Conservation (phyloP, 2,797 vertebrate genomes). For the Acanthurus lineatus region DNA sequence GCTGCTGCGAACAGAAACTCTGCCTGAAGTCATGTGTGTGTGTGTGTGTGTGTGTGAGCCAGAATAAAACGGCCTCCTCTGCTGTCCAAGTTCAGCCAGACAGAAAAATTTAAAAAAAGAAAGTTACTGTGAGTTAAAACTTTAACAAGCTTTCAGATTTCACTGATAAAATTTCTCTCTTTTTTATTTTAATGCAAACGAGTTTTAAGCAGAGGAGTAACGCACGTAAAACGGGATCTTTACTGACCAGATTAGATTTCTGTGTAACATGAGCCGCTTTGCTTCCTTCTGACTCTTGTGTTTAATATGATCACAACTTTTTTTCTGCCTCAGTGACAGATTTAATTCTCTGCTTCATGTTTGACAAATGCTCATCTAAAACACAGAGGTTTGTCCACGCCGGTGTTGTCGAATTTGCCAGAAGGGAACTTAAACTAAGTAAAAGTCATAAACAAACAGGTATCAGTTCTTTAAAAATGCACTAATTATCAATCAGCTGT, state of each 20-base stretch:
- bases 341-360: constrained; percentile 54
- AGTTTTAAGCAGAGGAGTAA: constrained; percentile 44
- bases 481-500: constrained; percentile 33
- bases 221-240: constrained; percentile 47
- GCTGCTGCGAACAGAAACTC: constrained; percentile 37
- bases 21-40: constrained; percentile 27
- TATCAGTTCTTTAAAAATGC: constrained; percentile 38
- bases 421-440: constrained; percentile 33
- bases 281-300: constrained; percentile 52
- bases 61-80: constrained; percentile 37
- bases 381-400: constrained; percentile 16
- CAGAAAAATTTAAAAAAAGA: constrained; percentile 21
- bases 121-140: constrained; percentile 48
- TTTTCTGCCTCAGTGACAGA: constrained; percentile 54
- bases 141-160: constrained; percentile 57
- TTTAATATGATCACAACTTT: constrained; percentile 58
- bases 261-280: constrained; percentile 64
- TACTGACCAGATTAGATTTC: constrained; percentile 58
- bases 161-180: constrained; percentile 43
- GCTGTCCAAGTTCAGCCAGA: constrained; percentile 50
- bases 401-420: constrained; percentile 24
- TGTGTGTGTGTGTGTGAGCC: constrained; percentile 17
- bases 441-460: constrained; percentile 47
- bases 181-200: constrained; percentile 49
- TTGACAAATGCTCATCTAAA: constrained; percentile 48